Conservation (phyloP, 2,888 invertebrate species). For the Oasisia sp. region DNA sequence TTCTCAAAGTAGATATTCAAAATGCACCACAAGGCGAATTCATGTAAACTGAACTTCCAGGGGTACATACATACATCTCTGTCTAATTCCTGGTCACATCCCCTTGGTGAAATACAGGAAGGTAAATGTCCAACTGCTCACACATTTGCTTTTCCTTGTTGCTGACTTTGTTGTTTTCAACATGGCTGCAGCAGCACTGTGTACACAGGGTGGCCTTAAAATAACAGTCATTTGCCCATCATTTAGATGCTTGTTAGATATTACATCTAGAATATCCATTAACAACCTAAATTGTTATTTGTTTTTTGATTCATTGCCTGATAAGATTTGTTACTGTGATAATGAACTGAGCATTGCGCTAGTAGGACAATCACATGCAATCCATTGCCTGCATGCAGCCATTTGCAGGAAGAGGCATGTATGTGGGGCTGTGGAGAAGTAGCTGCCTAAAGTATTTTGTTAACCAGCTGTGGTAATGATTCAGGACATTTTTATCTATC, state of each 20-base stretch:
- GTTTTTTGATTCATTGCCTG: neutral
- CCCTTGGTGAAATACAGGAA: neutral
- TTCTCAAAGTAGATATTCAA: too few relatives aligned
- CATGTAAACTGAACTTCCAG: too few relatives aligned
- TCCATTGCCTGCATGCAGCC: too few relatives aligned
- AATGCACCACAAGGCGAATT: too few relatives aligned
- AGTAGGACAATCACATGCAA: neutral
- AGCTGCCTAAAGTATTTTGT: too few relatives aligned
- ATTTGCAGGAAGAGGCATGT: too few relatives aligned
- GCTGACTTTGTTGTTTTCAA: neutral
- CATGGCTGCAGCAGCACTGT: neutral
- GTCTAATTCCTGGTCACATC: neutral
- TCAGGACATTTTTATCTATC: too few relatives aligned
- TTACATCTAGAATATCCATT: neutral
- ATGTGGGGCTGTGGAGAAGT: too few relatives aligned
- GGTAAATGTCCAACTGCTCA: neutral
- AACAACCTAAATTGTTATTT: neutral
- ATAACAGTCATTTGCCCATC: neutral
- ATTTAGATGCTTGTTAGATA: neutral
- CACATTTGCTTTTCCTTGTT: neutral
- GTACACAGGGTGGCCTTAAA: neutral
- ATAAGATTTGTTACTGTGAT: neutral
- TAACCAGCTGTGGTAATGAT: too few relatives aligned
- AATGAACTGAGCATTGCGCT: neutral
- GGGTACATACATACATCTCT: neutral